Base-by-base conservation (phyloP, 1,140 invertebrate genomes). In the Drepana arcuata region DNA sequence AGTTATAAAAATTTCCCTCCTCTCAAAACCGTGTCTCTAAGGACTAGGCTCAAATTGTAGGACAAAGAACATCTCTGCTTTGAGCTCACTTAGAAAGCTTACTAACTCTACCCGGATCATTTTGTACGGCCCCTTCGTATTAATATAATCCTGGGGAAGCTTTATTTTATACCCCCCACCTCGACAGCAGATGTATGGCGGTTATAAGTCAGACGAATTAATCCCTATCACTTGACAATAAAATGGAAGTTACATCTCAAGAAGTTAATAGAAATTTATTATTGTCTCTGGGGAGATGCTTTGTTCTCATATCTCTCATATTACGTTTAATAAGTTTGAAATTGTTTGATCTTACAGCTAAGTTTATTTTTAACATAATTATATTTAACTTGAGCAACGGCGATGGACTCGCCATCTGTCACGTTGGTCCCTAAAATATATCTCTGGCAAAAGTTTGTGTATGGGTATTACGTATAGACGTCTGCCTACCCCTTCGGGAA, bases 181-280 rank as follows among this genome's bases (percentile, higher is more conserved):
- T 50, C 48, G 56, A 61, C 65, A 59, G 48, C 54, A 70, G 65
- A 82, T 74, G 66, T 82, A 82, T 79, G 65, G 53, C 72, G 66
- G 77, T 78, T 79, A 78, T 79, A 79, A 79, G 77, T 82, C 77
- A 82, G 56, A 53, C 49, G 65, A 72, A 82, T 77, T 82, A 79
- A 79, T 82, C 72, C 71, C 68, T 82, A 78, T 79, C 70, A 75
- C 70, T 81, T 70, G 63, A 79, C 72, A 81, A 78, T 78, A 73
- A 75, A 79, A 79, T 68, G 69, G 49, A 73, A 77, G 72, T 70
- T 68, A 78, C 69, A 69, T 71, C 70, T 71, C 61, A 62, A 77
- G 68, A 78, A 77, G 71, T 81, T 78, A 77, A 81, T 81, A 73
- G 62, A 78, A 73, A 78, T 71, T 74, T 78, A 74, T 78, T 68